phyloP scores from a whole-genome alignment of 1,140 invertebrate species.

The Halyomorpha halys region DNA sequence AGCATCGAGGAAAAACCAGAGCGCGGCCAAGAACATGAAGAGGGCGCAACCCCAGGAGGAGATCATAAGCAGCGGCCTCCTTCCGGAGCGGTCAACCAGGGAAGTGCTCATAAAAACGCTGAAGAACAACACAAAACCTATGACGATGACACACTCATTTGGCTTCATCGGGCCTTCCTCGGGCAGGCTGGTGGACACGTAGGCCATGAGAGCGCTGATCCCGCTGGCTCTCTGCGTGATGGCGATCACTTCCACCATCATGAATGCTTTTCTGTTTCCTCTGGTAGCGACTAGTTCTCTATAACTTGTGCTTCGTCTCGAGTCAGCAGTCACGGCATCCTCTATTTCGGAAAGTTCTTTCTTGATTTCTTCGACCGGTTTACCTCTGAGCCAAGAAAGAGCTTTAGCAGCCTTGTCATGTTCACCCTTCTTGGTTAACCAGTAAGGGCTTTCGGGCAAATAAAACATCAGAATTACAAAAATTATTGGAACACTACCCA shows the following conservation, averaged over 20 bases:
- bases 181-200: conserved; percentile 8
- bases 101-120: conserved; percentile 37
- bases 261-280: conserved; percentile 17
- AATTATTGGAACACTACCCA: conserved; percentile 40
- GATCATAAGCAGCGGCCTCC: conserved; percentile 42
- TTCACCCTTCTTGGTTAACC: conserved; percentile 45
- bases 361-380: background rate
- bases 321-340: background rate
- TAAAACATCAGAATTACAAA: conserved; percentile 56
- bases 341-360: background rate
- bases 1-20: conserved; percentile 33
- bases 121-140: conserved; percentile 30
- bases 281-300: background rate
- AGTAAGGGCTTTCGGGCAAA: conserved; percentile 76
- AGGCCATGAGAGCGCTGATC: conserved; percentile 13
- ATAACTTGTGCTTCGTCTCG: background rate
- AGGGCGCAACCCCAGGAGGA: conserved; percentile 32
- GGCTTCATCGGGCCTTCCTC: background rate
- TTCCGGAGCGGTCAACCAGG: conserved; percentile 38
- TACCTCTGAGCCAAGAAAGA: conserved; percentile 36
- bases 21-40: conserved; percentile 22
- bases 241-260: conserved; percentile 14
- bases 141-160: background rate
- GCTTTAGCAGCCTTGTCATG: conserved; percentile 48
- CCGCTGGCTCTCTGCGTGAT: conserved; percentile 8